Evolutionary conservation across 2,113 vertebrate genomes (phyloP).

Genomic region (Stegostoma tigrinum): DNA sequence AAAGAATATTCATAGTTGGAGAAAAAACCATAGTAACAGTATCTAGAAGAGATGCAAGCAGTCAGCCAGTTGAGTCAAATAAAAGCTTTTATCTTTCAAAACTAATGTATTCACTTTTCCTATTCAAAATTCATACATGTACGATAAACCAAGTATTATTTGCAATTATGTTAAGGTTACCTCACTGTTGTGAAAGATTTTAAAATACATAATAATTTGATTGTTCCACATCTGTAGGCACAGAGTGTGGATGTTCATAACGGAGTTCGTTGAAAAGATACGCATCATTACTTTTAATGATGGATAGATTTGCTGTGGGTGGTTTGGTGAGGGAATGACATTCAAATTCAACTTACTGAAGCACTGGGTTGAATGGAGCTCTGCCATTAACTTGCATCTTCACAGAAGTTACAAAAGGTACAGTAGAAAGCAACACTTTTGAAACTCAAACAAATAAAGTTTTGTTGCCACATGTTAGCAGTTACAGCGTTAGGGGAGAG

Average conservation of each 20-base stretch:
- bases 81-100: neutral
- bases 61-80: neutral
- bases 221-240: neutral
- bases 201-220: conserved; percentile 5
- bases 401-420: neutral
- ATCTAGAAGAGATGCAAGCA: neutral
- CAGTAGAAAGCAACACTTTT: neutral
- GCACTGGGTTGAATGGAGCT: neutral
- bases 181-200: neutral
- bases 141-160: neutral
- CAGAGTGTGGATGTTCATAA: neutral
- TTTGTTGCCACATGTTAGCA: neutral
- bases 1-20: neutral
- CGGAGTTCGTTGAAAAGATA: neutral
- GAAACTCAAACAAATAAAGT: neutral
- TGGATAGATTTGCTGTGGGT: neutral
- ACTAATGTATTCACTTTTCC: conserved; percentile 9
- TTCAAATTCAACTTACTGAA: neutral
- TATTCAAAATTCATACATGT: neutral
- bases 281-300: neutral
- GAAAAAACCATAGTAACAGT: neutral
- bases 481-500: neutral
- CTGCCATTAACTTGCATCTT: neutral
- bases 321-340: neutral
- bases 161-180: neutral